Conservation (phyloP, 2,113 vertebrate species). For the Bettongia penicillata region DNA sequence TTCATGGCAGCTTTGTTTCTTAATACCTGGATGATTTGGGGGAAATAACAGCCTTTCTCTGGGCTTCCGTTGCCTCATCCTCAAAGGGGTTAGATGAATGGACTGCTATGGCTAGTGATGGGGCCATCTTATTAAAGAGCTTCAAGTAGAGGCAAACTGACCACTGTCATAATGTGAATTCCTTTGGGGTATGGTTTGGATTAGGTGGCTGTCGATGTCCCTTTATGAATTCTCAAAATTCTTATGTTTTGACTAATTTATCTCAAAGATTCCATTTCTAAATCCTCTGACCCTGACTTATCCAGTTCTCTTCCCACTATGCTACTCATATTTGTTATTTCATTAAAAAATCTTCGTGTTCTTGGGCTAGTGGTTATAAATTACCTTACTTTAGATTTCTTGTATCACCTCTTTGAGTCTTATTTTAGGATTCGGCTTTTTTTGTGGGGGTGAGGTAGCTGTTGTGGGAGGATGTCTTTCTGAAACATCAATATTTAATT, state of each 20-base stretch:
- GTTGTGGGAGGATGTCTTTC: slow-evolving; percentile 65
- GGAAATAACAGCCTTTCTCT: background rate
- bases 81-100: too few relatives aligned
- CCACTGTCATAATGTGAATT: background rate
- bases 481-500: slow-evolving; percentile 70
- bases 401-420: slow-evolving; percentile 46
- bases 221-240: background rate
- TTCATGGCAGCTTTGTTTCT: background rate
- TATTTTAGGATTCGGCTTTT: slow-evolving; percentile 49
- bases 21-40: background rate
- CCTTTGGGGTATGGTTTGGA: background rate
- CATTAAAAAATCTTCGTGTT: background rate
- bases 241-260: background rate
- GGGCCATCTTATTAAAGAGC: background rate
- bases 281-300: background rate
- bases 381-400: slow-evolving; percentile 34
- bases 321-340: background rate
- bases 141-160: background rate
- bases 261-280: background rate
- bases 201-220: background rate
- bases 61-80: background rate
- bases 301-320: background rate
- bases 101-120: background rate
- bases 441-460: slow-evolving; percentile 51
- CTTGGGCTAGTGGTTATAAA: background rate